Base-by-base conservation (phyloP, 2,888 invertebrate species). In the Bellardia pandia region DNA sequence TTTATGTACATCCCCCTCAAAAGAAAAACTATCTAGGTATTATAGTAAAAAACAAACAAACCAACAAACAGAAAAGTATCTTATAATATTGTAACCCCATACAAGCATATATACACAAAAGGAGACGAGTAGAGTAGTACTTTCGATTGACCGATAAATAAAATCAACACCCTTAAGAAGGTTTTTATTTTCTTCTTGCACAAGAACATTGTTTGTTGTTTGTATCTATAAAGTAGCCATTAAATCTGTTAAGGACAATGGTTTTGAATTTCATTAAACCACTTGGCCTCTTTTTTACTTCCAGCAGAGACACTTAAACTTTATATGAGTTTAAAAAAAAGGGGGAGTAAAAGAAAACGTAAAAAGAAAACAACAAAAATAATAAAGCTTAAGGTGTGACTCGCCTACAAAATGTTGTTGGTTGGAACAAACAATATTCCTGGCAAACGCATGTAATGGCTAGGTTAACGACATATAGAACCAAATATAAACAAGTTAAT, bases 211-310 rank as follows among this genome's bases (percentile, higher is more conserved):
- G 58, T 64, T 62, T 78, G 60, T 16, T 66, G 14, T 62, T 69
- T n/a, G 16, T 64, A 37, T 62, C 58, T 58, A 66, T 76, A 75
- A 64, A 64, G 58, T 33, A 53, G 60, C 71, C 53, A 81, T 81
- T 72, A 85, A 80, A 76, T 53, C 75, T 76, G 56, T 62, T 74
- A 74, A 62, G 80, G 80, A 66, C 72, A 79, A 68, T 72, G 76
- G 71, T 68, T 66, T 86, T 86, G 72, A 86, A 77, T 86, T 81
- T 81, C 60, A 62, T 56, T 77, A 71, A 9, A 56, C 23, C 33
- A 71, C 30, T 71, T 53, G 69, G 45, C 42, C 45, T 45, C 16
- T 37, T 8, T 72, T 13, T n/a, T 60, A 48, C 3, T 14, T 13
- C 2, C 40, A 8, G 11, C 40, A 42, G 16, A 45, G 45, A 62